Base-by-base conservation (phyloP, 2,113 vertebrate species). In the Tragelaphus scriptus region DNA sequence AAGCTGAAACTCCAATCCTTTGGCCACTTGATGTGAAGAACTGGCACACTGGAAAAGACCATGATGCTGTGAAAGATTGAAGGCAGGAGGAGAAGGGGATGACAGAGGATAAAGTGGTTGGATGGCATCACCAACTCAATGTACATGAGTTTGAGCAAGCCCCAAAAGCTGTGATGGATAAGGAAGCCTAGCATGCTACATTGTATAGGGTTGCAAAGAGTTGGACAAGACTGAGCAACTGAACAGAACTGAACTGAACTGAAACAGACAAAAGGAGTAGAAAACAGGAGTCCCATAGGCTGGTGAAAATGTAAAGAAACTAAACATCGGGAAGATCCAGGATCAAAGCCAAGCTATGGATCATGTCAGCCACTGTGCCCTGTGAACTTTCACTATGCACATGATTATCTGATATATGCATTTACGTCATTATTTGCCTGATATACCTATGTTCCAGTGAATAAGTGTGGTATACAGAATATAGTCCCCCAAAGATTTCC, bases 101-200 rank as follows among this genome's bases (percentile, higher is more conserved):
- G n/a, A 71, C 19, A 71, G 68, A 71, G 19, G 68, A 71, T 71
- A 40, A 71, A 23, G 2, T 23, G 19, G n/a, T 23, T 40, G 4
- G 68, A 40, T 71, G 68, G 19, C 19, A 71, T 71, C n/a, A 71
- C 68, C 10, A 3, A 12, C n/a, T 36, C 68, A 40, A 40, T 71
- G 19, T 23, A 71, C 19, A 40, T 40, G n/a, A 23, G n/a, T 71
- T 3, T 71, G n/a, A 40, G 68, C 19, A 71, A 40, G n/a, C n/a
- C n/a, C 10, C 1, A 0, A 36, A 40, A 71, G n/a, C n/a, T 40
- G n/a, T 71, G n/a, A 71, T 40, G 9, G n/a, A 40, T 19, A 71
- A 21, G 65, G 68, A 40, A 71, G n/a, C n/a, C 9, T n/a, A n/a
- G n/a, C 11, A 2, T 71, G 9, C 65, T 71, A 19, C 2, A 23